A percentile compares a stretch with the other conserved stretches of the same genome.
Evolutionary conservation across 92 coral and sea anemone genomes (phyloP).

Genomic region (Zoanthus solanderi): DNA sequence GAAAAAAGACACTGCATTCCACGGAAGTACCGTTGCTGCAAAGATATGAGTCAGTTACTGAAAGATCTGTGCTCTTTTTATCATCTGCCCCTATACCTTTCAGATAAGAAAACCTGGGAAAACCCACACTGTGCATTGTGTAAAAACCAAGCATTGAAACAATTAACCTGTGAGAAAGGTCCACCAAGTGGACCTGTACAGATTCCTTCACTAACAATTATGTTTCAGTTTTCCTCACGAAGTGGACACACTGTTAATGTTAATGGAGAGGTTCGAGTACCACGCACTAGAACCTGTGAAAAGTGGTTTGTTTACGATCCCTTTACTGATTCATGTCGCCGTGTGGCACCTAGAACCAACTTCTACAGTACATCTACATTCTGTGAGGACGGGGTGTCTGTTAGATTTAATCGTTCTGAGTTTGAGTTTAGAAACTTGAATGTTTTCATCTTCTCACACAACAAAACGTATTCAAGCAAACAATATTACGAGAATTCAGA

Average conservation of each 20-base stretch:
- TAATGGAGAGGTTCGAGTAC: not conserved
- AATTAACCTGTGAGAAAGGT: slow-evolving; percentile 15
- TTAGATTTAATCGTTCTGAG: slow-evolving; percentile 10
- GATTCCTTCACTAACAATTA: slow-evolving; percentile 13
- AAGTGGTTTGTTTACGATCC: slow-evolving; percentile 21
- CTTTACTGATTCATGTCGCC: slow-evolving; percentile 9
- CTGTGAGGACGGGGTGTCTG: not conserved
- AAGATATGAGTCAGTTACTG: slow-evolving; percentile 9
- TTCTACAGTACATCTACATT: not conserved
- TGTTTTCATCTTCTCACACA: slow-evolving; percentile 24
- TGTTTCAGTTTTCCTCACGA: slow-evolving; percentile 24
- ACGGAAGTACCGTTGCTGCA: not conserved
- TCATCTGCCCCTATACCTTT: slow-evolving; percentile 11
- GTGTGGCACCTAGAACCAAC: not conserved
- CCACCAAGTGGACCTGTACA: not conserved
- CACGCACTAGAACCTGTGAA: not conserved
- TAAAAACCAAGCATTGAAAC: not conserved
- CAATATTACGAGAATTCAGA: not conserved
- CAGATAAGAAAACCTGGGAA: slow-evolving; percentile 23
- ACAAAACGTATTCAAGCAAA: slow-evolving; percentile 7
- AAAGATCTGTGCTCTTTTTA: slow-evolving; percentile 21
- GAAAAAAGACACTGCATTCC: slow-evolving; percentile 24
- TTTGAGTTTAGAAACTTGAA: slow-evolving; percentile 13
- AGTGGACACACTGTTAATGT: slow-evolving; percentile 10
- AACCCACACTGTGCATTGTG: slow-evolving; percentile 32